Conservation (phyloP, 35 echinoderm and acorn worm genomes). For the Apostichopus californicus region DNA sequence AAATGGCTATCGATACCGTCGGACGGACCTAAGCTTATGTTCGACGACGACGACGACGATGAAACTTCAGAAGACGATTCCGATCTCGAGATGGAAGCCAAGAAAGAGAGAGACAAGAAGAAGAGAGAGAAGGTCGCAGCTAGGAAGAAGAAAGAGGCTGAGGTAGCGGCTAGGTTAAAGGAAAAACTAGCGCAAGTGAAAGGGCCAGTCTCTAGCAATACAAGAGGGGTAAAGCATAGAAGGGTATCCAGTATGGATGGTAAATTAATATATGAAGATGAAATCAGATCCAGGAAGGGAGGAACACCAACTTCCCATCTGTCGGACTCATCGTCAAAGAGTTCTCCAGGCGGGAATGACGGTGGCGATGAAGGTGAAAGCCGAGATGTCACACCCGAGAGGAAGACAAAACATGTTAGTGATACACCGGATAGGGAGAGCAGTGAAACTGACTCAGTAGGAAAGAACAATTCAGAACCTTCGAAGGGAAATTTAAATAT, state of each 20-base stretch:
- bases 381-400: conserved; percentile 3
- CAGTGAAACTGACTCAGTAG: conserved; percentile 1
- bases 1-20: conserved; percentile 51
- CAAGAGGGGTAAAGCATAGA: conserved; percentile 43
- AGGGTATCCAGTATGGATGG: conserved; percentile 51
- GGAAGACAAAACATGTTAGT: neutral
- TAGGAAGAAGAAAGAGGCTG: conserved; percentile 42
- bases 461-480: conserved; percentile 4
- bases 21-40: conserved; percentile 37
- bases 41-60: conserved; percentile 20
- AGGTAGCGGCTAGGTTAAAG: conserved; percentile 26
- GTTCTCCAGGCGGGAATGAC: neutral
- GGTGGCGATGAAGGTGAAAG: neutral
- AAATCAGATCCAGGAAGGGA: conserved; percentile 31
- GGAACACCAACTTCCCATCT: conserved; percentile 34
- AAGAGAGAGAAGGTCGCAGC: conserved; percentile 44
- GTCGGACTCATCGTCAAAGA: conserved; percentile 16
- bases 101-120: conserved; percentile 45
- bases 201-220: conserved; percentile 53
- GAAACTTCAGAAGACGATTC: conserved; percentile 39
- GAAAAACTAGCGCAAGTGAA: conserved; percentile 47
- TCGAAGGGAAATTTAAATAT: neutral
- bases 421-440: conserved; percentile 1
- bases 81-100: conserved; percentile 32
- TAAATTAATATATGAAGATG: conserved; percentile 41